A percentile compares a stretch with the other conserved stretches of the same genome.
These are phyloP conservation scores for Fundulus diaphanus DNA, from an alignment of 2,797 vertebrate species.

Conservation along the genomic window DNA sequence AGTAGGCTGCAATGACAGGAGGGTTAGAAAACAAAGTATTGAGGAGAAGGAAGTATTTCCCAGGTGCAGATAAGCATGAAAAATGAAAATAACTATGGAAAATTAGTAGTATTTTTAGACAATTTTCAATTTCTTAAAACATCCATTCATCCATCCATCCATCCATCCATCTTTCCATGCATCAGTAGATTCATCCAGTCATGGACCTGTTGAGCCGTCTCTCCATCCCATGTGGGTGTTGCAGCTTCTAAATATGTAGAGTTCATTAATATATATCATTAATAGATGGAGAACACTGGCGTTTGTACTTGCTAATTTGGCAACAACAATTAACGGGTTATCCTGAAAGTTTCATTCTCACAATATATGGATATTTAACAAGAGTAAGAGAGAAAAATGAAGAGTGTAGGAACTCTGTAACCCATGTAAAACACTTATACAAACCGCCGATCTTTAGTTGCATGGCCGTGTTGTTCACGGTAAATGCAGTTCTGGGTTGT, in stretches of 20 bases:
- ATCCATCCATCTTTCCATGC: neutral
- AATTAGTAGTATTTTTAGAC: neutral
- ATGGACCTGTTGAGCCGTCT: neutral
- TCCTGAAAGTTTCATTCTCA: neutral
- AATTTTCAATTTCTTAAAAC: neutral
- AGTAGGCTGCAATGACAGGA: constrained; percentile 62
- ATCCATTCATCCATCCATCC: neutral
- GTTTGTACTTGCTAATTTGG: neutral
- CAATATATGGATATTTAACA: neutral
- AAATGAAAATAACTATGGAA: neutral
- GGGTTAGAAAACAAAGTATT: constrained; percentile 51
- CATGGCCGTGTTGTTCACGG: constrained; percentile 70
- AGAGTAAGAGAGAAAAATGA: no score
- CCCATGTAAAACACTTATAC: constrained; percentile 32
- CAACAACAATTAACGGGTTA: neutral
- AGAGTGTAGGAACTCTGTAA: neutral
- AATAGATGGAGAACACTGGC: neutral
- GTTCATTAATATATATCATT: neutral
- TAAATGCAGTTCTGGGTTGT: constrained; percentile 69
- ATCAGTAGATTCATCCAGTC: neutral
- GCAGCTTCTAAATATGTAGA: neutral
- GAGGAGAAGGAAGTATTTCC: neutral
- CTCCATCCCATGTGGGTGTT: neutral
- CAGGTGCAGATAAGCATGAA: no score
- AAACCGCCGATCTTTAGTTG: constrained; percentile 53